Base-by-base conservation (phyloP, 2,797 vertebrate species). In the Gallinago stenura region DNA sequence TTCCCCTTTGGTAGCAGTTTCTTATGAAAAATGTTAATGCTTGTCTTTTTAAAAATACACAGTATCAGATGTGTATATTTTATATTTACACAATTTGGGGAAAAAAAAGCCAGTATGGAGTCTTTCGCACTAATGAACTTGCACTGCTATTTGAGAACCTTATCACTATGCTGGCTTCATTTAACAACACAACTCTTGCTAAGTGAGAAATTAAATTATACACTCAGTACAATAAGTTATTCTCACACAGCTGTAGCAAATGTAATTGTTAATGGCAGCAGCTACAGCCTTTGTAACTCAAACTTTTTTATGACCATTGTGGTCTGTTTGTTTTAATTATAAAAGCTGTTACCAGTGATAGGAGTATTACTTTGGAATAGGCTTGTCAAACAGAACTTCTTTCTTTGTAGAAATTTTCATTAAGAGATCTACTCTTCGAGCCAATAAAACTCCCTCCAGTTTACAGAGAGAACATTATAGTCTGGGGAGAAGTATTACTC, bases 321-420 rank as follows among this genome's bases (percentile, higher is more conserved):
- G 65, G 61, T 88, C 48, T 75, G 41, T 82, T 87, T 69, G 22
- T 72, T 97, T 85, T 81, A 91, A 75, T 96, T 90, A 75, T 50
- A 69, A 83, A 91, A 78, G 35, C 31, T 89, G 68, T 80, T 91
- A 37, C 10, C 37, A 71, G 37, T 46, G 57, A 71, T 77, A 78
- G 4, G 22, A 89, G 6, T 68, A 86, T 57, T 95, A 78, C 31
- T 91, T 89, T 90, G 54, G 48, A 93, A 81, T 5, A 37, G 15
- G 12, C 30, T 81, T 94, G 53, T 93, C 80, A 95, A 96, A 88
- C 25, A 86, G 16, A 90, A 50, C 21, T 72, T 75, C 37, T 75
- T 16, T 82, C 41, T 92, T 61, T 54, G 11, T 28, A 88, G 82
- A 39, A 56, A 64, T 68, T 89, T 95, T 87, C 56, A 50, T 53